Base-by-base conservation (phyloP, 2,113 vertebrate species). In the Natator depressus region DNA sequence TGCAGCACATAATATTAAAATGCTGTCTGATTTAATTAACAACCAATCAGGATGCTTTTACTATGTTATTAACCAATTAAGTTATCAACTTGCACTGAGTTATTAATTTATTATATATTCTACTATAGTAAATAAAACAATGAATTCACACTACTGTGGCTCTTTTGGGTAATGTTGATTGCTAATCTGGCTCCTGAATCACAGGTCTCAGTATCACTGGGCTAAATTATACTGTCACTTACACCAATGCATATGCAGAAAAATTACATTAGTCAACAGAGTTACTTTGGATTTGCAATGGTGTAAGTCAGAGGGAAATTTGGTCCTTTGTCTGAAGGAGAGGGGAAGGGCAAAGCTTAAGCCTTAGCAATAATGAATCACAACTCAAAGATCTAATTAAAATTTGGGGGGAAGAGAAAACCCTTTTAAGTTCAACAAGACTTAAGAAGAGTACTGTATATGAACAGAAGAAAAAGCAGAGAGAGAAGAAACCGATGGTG, bases 401-500 rank as follows among this genome's bases (percentile, higher is more conserved):
- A 93, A 88, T 72, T 85, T 35, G 59, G 62, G 65, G 38, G 69
- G 42, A 85, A 95, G n/a, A 85, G 29, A 84, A 92, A 90, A 76
- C 20, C 50, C 80, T 90, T 84, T 93, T 94, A 94, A 35, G 90
- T 53, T 75, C 81, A 97, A 88, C 0, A 22, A 4, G 5, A 82
- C 50, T 76, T 65, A 84, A 1, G 0, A 19, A 50, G 80, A 80
- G 85, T 85, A 42, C 42, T 42, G 42, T 42, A 83, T 91, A 62
- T 14, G 85, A 94, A 72, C 46, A 93, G 47, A 42, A 90, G 38
- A 80, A 91, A 87, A 87, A 93, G 25, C 29, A 78, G 84, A 65
- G 11, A 84, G 57, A 65, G 87, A 93, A 92, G 92, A 97, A 97
- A 97, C 91, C 97, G 95, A 98, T 97, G 97, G 95, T 19, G 35